Evolutionary conservation across 2,888 invertebrate genomes (phyloP).

Genomic region (Eilema depressum): DNA sequence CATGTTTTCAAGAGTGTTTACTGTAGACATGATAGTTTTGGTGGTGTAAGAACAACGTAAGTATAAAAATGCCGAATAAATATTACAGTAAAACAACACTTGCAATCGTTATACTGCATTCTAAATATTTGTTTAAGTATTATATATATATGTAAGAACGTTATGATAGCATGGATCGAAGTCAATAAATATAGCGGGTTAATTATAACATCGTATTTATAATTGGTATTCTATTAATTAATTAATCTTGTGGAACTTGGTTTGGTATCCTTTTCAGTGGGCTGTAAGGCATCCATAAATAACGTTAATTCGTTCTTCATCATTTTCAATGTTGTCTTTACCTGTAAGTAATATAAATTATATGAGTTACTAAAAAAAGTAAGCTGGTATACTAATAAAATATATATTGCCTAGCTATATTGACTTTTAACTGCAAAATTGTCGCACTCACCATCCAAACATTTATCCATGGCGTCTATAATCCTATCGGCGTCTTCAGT

Average conservation of each 20-base stretch:
- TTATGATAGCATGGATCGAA: neutral
- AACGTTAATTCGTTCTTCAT: neutral
- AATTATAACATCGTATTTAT: too few relatives aligned
- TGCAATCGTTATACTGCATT: too few relatives aligned
- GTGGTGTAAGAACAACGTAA: neutral
- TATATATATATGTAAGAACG: too few relatives aligned
- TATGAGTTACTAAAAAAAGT: neutral
- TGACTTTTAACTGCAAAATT: too few relatives aligned
- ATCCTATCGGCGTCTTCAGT: neutral
- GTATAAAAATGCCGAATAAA: too few relatives aligned
- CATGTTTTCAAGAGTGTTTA: neutral
- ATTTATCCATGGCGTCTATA: neutral
- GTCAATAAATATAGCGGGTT: neutral
- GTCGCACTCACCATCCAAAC: neutral
- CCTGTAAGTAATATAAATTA: neutral
- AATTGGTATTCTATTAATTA: too few relatives aligned
- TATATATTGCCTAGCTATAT: neutral
- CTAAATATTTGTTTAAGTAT: too few relatives aligned
- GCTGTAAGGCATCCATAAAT: neutral
- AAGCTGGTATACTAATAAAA: neutral
- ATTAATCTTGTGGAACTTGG: neutral
- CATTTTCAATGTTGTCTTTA: neutral
- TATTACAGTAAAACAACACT: too few relatives aligned
- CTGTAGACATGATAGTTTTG: neutral
- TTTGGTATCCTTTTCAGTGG: neutral